Evolutionary conservation across 2,113 vertebrate species (phyloP), one percentile per base, ranked within the genome.

Genomic region (Bufo bufo): DNA sequence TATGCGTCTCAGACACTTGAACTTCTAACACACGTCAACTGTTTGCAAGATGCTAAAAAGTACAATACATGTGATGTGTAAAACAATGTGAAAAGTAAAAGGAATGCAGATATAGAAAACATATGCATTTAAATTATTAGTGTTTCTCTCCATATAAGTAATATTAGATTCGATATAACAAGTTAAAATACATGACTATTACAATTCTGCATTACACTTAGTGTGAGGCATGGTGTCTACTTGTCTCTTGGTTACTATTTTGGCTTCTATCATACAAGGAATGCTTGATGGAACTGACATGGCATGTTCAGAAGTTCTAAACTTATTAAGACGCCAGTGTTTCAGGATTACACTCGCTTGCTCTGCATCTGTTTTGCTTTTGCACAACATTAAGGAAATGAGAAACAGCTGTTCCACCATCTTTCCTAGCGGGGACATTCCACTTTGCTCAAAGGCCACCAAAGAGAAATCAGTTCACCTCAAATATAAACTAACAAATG

Each of bases 351-450:
- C 47, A 23, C 61, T 79, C n/a, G 23, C 20, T 86, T 54, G 77
- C 86, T 75, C 56, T 87, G 86, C 86, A 87, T 82, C 85, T 74
- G 86, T n/a, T 86, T 86, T 81, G 49, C 47, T 78, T 78, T 78
- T 87, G 63, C 77, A 81, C 63, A 87, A 80, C 75, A 80, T 82
- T 72, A 82, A 87, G 79, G 43, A 82, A 87, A 87, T 82, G 54
- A 49, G 19, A 82, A 82, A 54, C 86, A 82, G 79, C 86, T 87
- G 78, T 75, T 87, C 58, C 59, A 49, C 56, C 59, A 63, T 86
- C 47, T 84, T n/a, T 84, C n/a, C 82, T 84, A 4, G 63, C 65
- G 49, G 75, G 75, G 77, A 86, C 75, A 79, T 79, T 86, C 59
- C 85, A 20, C 77, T 79, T 79, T 79, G 49, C 85, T 69, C 75